Conservation (phyloP, 1,140 invertebrate species). For the Drosophila kanapiae region DNA sequence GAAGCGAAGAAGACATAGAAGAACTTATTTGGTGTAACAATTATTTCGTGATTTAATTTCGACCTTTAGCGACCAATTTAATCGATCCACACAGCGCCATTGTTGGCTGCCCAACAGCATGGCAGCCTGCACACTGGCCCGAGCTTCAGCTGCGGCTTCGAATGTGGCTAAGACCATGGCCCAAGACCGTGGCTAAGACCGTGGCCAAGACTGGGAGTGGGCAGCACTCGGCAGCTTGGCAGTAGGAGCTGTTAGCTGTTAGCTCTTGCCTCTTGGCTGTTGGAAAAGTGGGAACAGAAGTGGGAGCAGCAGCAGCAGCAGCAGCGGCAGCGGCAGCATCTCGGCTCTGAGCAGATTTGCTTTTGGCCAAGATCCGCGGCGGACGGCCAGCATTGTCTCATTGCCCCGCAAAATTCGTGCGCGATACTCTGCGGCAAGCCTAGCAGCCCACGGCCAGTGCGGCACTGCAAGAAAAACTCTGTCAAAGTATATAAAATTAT, state of each 20-base stretch:
- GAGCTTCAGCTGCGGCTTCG: background rate
- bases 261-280: conserved; percentile 7
- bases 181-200: conserved; percentile 16
- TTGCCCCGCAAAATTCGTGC: conserved; percentile 67
- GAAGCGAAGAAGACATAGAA: conserved; percentile 48
- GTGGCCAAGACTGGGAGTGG: conserved; percentile 19
- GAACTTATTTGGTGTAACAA: conserved; percentile 84
- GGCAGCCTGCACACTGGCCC: conserved; percentile 16
- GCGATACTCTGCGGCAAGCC: conserved; percentile 73
- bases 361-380: conserved; percentile 31
- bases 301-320: conserved; percentile 20
- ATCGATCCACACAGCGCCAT: conserved; percentile 71
- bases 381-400: conserved; percentile 61
- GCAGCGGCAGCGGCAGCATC: conserved; percentile 28
- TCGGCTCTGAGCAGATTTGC: conserved; percentile 29
- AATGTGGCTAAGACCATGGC: conserved; percentile 17
- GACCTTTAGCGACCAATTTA: conserved; percentile 85
- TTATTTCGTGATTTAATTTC: conserved; percentile 85
- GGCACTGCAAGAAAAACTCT: conserved; percentile 27
- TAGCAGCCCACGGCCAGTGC: conserved; percentile 60
- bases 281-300: conserved; percentile 19
- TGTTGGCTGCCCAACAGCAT: conserved; percentile 67
- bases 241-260: conserved; percentile 17
- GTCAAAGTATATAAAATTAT: background rate
- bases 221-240: conserved; percentile 12